Base-by-base conservation (phyloP, 2,113 vertebrate species). In the Mesoclemmys tuberculata region DNA sequence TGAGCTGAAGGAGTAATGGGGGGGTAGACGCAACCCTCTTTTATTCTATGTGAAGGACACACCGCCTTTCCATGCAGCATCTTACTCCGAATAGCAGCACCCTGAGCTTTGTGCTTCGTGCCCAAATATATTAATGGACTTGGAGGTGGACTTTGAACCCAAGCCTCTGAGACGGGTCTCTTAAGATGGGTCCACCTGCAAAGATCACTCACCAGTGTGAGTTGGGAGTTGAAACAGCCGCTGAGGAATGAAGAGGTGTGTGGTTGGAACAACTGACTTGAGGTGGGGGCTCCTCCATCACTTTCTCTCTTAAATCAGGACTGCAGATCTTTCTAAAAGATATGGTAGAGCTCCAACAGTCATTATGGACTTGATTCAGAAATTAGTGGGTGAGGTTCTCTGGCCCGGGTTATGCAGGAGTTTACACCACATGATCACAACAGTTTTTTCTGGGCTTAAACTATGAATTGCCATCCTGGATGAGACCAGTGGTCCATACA, bases 141-240 rank as follows among this genome's bases (percentile, higher is more conserved):
- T n/a, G 16, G 35, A 19, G n/a, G 64, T 35, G 64, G 64, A 71
- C 38, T 71, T 71, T 71, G 64, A 71, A 71, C 18, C 35, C 9
- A 22, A 4, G 4, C 14, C 16, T n/a, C 18, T 68, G 61, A 68
- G 2, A 68, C 48, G 46, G n/a, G n/a, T n/a, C 14, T 83, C 48
- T 22, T 90, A 71, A 55, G 27, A 3, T 27, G 89, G 55, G 85
- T 7, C 46, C 41, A n/a, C n/a, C 51, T 49, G 29, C 19, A 56
- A 75, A 41, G 89, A 2, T 1, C 2, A 55, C 68, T 26, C 61
- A n/a, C 74, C 3, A 2, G 0, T 0, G 0, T 8, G 84, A 26
- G 68, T 21, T 54, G 82, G 75, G 52, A 19, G 12, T 0, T 1
- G 18, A 58, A 18, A 14, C 22, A 87, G 14, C 54, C 19, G 5